These are phyloP conservation scores for Neria commutata DNA, from an alignment of 2,888 invertebrate species.

Conservation along the genomic window DNA sequence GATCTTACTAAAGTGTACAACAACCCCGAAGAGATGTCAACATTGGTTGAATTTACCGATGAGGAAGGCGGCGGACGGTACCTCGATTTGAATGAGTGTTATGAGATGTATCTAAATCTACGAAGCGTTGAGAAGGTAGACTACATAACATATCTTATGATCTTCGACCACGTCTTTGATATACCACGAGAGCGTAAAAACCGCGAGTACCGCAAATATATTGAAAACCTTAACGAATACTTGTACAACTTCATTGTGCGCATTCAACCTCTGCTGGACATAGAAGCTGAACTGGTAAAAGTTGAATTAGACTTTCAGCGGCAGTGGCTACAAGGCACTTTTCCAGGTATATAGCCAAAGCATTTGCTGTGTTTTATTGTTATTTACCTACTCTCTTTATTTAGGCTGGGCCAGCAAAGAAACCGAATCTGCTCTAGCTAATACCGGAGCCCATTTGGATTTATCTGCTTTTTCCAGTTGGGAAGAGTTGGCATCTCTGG, in stretches of 20 bases:
- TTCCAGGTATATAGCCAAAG: conserved; percentile 70
- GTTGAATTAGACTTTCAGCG: conserved; percentile 80
- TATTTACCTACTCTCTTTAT: background rate
- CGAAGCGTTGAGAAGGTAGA: conserved; percentile 97
- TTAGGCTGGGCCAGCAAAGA: conserved; percentile 94
- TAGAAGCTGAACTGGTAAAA: conserved; percentile 78
- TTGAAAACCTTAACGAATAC: conserved; percentile 83
- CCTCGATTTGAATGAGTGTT: conserved; percentile 95
- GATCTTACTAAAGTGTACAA: conserved; percentile 88
- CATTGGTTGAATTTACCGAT: conserved; percentile 95
- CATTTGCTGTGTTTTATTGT: background rate
- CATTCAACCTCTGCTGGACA: conserved; percentile 84
- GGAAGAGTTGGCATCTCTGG: conserved; percentile 96
- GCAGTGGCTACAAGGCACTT: conserved; percentile 87
- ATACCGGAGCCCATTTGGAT: conserved; percentile 96
- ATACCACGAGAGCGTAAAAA: conserved; percentile 90
- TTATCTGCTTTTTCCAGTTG: conserved; percentile 97
- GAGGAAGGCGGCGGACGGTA: conserved; percentile 99
- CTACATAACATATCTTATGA: conserved; percentile 92
- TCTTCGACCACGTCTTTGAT: conserved; percentile 95
- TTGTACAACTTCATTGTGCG: conserved; percentile 81
- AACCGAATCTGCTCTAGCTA: conserved; percentile 88
- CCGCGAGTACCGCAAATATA: conserved; percentile 84
- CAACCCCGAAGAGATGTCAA: conserved; percentile 85
- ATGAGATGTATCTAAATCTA: conserved; percentile 93